Conservation (phyloP, 2,113 vertebrate genomes). For the Sarotherodon lohbergeri region DNA sequence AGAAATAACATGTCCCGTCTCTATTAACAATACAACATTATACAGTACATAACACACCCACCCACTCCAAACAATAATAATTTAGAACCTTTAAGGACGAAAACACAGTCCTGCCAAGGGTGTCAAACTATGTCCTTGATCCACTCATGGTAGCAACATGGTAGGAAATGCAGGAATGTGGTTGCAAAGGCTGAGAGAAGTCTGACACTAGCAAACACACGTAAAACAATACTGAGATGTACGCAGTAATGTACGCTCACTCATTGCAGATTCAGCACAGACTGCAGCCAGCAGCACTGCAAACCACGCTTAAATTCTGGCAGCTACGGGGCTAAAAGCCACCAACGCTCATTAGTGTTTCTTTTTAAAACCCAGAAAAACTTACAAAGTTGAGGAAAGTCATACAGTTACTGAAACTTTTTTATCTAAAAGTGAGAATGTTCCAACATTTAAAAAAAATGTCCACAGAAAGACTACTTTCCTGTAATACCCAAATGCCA, state of each 20-base stretch:
- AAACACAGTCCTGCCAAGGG: neutral
- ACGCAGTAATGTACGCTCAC: neutral
- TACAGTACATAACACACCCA: neutral
- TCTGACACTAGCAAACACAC: neutral
- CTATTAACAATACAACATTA: neutral
- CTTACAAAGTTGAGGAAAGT: neutral
- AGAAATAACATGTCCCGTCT: neutral
- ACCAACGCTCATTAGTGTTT: neutral
- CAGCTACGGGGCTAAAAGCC: neutral
- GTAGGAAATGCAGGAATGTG: rapidly evolving
- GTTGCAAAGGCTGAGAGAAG: neutral
- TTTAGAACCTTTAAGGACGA: rapidly evolving
- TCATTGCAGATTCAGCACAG: neutral
- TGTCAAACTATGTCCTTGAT: neutral
- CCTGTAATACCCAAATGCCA: neutral
- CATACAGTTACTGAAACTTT: neutral
- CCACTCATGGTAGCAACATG: neutral
- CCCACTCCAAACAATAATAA: neutral
- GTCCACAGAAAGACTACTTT: neutral
- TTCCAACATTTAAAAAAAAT: neutral
- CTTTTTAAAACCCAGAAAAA: neutral
- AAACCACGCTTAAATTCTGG: neutral
- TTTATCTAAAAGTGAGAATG: neutral
- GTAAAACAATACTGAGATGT: neutral
- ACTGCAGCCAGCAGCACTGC: neutral